These are phyloP conservation scores for Calameuta pallipes DNA, from an alignment of 2,888 invertebrate genomes.

Conservation along the genomic window DNA sequence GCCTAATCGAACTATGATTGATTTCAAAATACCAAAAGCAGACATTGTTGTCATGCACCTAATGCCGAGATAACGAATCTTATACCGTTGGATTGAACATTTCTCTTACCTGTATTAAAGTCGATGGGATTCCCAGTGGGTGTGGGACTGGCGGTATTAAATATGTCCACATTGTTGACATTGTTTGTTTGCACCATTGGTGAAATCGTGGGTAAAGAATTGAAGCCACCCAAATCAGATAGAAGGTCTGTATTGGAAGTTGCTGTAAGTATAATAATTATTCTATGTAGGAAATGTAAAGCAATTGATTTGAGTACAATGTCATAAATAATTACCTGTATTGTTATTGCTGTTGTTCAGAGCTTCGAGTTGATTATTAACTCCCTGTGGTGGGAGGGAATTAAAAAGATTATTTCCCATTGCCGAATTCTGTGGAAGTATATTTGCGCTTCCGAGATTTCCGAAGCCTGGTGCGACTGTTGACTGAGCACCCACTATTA, in stretches of 20 bases:
- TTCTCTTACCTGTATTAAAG: conserved; percentile 49
- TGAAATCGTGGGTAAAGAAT: conserved; percentile 40
- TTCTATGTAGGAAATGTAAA: neutral
- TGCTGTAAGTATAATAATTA: conserved; percentile 27
- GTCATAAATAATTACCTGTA: conserved; percentile 39
- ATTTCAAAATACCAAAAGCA: conserved; percentile 11
- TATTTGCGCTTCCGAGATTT: conserved; percentile 26
- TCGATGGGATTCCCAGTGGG: conserved; percentile 32
- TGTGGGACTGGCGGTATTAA: conserved; percentile 39
- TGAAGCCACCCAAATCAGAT: conserved; percentile 67
- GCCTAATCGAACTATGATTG: conserved; percentile 3
- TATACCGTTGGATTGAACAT: conserved; percentile 3
- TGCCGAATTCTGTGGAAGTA: conserved; percentile 34
- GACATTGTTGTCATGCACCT: conserved; percentile 10
- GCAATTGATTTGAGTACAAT: neutral
- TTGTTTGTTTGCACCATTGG: conserved; percentile 46
- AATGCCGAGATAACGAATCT: neutral
- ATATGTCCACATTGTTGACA: conserved; percentile 51
- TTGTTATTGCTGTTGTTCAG: conserved; percentile 55
- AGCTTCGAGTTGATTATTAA: conserved; percentile 31
- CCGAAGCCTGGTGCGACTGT: conserved; percentile 28
- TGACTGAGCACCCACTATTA: conserved; percentile 36
- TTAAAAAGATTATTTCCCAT: conserved; percentile 53
- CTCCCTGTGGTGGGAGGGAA: conserved; percentile 41
- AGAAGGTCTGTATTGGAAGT: conserved; percentile 65